A percentile compares a stretch with the other conserved stretches of the same genome.
These are phyloP conservation scores for Chrysogorgia sp. DNA, from an alignment of 92 coral and sea anemone genomes.

Conservation along the genomic window DNA sequence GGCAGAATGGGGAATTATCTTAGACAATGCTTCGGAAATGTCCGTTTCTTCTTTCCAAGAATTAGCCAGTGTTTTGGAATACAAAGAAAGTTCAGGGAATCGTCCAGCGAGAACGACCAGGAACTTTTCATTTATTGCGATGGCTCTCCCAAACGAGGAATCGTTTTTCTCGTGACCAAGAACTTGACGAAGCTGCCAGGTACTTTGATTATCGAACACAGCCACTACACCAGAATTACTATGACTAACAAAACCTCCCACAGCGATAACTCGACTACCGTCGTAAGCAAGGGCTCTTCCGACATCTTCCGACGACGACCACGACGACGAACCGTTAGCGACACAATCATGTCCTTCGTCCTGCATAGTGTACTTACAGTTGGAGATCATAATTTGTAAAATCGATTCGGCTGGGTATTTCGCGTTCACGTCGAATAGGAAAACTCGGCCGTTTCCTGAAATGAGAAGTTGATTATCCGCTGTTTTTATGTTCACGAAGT, in stretches of 20 bases:
- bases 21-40: conserved; percentile 44
- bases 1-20: conserved; percentile 48
- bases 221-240: conserved; percentile 66
- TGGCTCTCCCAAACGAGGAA: conserved; percentile 59
- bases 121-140: conserved; percentile 62
- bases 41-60: conserved; percentile 32
- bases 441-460: conserved; percentile 34
- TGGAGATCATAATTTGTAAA: neutral
- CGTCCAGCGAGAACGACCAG: conserved; percentile 11
- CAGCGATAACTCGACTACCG: conserved; percentile 52
- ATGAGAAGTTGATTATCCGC: conserved; percentile 46
- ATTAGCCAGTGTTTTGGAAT: conserved; percentile 44
- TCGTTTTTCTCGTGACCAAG: conserved; percentile 58
- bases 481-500: conserved; percentile 46
- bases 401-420: neutral
- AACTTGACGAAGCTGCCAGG: conserved; percentile 57
- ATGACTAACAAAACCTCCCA: conserved; percentile 65
- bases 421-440: conserved; percentile 45
- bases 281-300: conserved; percentile 55
- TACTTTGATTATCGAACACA: conserved; percentile 59
- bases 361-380: conserved; percentile 17
- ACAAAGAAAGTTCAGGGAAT: conserved; percentile 48
- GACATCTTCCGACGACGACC: conserved; percentile 69
- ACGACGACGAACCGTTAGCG: conserved; percentile 39
- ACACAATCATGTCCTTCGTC: conserved; percentile 37